phyloP scores from a whole-genome alignment of 2,113 vertebrate species.

The Cebus imitator region DNA sequence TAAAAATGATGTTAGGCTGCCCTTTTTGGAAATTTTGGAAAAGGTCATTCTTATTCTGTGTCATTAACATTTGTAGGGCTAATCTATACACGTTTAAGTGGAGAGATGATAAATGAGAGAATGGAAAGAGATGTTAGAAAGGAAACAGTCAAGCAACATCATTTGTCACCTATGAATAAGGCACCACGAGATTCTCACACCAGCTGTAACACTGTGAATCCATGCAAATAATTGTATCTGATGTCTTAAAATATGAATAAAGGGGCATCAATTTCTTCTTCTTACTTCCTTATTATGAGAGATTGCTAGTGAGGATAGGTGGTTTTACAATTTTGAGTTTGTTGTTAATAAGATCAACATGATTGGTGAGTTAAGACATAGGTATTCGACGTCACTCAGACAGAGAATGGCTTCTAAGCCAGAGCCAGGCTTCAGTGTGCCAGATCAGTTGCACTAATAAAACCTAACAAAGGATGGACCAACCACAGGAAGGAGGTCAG shows the following conservation, averaged over 20 bases:
- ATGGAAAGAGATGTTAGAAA: not conserved
- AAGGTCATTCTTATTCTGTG: constrained; percentile 57
- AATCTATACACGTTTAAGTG: constrained; percentile 16
- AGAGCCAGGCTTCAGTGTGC: not conserved
- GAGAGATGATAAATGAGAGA: not conserved
- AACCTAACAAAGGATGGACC: not conserved
- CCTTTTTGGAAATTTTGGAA: constrained; percentile 51
- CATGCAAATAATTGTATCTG: not conserved
- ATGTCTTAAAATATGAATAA: constrained; percentile 10
- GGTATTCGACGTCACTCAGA: not conserved
- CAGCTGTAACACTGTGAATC: not conserved
- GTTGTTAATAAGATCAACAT: constrained; percentile 22
- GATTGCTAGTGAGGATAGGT: not conserved
- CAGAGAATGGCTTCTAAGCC: not conserved
- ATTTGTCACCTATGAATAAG: constrained; percentile 8
- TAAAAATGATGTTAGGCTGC: constrained; percentile 40
- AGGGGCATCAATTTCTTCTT: not conserved
- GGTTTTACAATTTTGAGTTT: constrained; percentile 1
- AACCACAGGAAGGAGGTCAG: not conserved
- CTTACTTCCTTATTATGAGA: not conserved
- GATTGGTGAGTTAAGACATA: not conserved
- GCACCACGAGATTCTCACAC: not conserved
- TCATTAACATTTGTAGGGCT: constrained; percentile 42
- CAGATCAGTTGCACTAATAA: not conserved
- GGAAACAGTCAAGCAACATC: not conserved